phyloP scores from a whole-genome alignment of 2,888 invertebrate species.

The Trichacis sp. region DNA sequence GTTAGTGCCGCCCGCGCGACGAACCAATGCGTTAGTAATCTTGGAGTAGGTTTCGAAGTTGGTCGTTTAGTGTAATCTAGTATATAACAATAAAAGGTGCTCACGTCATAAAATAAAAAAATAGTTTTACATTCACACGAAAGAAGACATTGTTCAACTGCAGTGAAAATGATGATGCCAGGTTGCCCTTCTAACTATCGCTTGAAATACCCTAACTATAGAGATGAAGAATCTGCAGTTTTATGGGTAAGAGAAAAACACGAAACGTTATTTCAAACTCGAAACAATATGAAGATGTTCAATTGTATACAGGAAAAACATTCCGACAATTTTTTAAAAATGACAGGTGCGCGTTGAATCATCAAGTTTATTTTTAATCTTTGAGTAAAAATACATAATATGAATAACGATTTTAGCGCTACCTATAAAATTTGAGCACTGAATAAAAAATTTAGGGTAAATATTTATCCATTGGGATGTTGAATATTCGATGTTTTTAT shows the following conservation, averaged over 20 bases:
- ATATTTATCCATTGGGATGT: no score
- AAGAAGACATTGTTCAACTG: neutral
- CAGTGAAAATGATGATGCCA: slow-evolving; percentile 50
- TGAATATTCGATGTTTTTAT: no score
- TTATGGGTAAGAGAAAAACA: slow-evolving; percentile 73
- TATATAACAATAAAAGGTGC: slow-evolving; percentile 6
- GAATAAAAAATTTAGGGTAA: no score
- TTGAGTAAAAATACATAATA: no score
- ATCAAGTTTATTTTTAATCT: neutral
- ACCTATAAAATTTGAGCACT: neutral
- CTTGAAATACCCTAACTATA: slow-evolving; percentile 51
- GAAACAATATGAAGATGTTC: no score
- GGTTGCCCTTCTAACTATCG: slow-evolving; percentile 60
- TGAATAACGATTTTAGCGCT: neutral
- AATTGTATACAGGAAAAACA: no score
- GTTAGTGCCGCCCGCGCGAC: slow-evolving; percentile 65
- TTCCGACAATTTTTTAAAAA: neutral
- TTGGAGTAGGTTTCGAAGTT: slow-evolving; percentile 22
- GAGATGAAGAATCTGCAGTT: slow-evolving; percentile 73
- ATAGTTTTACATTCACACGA: no score
- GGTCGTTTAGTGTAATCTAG: slow-evolving; percentile 17
- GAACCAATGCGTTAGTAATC: slow-evolving; percentile 57
- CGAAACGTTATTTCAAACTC: no score
- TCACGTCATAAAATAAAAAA: no score
- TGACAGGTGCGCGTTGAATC: neutral